Evolutionary conservation across 2,888 invertebrate genomes (phyloP), one percentile per base, ranked within the genome.

Genomic region (Epinotia nisella): DNA sequence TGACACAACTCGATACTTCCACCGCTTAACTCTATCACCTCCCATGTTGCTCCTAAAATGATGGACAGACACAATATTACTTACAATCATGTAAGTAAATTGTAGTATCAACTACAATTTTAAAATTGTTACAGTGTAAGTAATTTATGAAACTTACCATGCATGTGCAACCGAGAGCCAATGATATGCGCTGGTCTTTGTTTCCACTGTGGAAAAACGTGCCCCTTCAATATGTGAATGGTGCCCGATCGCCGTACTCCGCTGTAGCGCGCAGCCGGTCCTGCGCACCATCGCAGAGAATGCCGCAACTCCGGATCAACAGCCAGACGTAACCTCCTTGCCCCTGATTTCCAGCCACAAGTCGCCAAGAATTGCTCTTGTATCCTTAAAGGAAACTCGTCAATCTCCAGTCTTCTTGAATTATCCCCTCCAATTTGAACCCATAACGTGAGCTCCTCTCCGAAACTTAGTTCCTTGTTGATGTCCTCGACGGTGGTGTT

Each of bases 141-240:
- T 15, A 3, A 9, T n/a, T n/a, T 15, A 51, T 61, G n/a, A 13
- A 49, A 49, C 49, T 70, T 78, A 92, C 93, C 95, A 83, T 94
- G 95, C 75, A 95, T 93, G 82, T 95, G 93, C 72, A 96, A 89
- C 76, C 94, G 91, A 49, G 95, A 95, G 76, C 95, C 95, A 80
- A 95, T 91, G 72, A 96, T 89, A 77, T 95, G 94, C 49, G 95
- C 91, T 41, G 94, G 92, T 76, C 95, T 91, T 68, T 94, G 92
- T 83, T 95, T 95, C 96, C 96, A 96, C 83, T 96, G 95, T 53
- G 96, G 96, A 78, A 95, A 95, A 62, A 96, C 96, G 77, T 96
- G 94, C 60, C 96, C 96, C 85, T 96, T 96, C 65, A 96, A 86
- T 60, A 96, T 93, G 77, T 95, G 90, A 60, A 95, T 85, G 70